Percentiles rank a stretch among this genome's conserved stretches.
Conservation (phyloP, 2,888 invertebrate genomes). For the Drosophila mettleri region DNA sequence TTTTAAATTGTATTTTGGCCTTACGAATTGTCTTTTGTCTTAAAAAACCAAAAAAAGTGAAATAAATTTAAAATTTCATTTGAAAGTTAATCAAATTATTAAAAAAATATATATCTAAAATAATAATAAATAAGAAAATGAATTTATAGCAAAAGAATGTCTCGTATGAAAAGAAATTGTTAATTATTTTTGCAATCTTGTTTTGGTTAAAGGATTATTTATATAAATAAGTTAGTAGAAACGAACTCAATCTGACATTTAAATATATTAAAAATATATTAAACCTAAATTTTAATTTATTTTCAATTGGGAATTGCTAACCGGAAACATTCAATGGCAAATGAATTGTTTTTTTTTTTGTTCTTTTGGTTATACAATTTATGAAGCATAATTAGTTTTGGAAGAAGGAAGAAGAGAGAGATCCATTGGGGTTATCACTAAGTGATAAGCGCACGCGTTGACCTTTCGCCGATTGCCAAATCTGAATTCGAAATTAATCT, state of each 20-base stretch:
- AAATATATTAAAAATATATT: background rate
- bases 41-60: no score
- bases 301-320: slow-evolving; percentile 37
- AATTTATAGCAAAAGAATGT: no score
- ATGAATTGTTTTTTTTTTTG: background rate
- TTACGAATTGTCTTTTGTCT: no score
- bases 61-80: no score
- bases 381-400: slow-evolving; percentile 25
- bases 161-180: background rate
- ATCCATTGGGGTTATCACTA: slow-evolving; percentile 56
- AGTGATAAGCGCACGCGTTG: slow-evolving; percentile 44
- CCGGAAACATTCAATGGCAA: slow-evolving; percentile 66
- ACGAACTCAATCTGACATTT: background rate
- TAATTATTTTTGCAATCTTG: background rate
- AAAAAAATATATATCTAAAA: no score
- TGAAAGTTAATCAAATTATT: no score
- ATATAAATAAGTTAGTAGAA: background rate
- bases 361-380: slow-evolving; percentile 16
- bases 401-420: slow-evolving; percentile 20
- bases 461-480: slow-evolving; percentile 55
- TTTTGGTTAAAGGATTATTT: background rate
- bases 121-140: no score
- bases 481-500: slow-evolving; percentile 24
- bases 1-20: no score
- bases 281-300: background rate